Conservation (phyloP, 2,888 invertebrate genomes). For the Seladonia tumulorum region DNA sequence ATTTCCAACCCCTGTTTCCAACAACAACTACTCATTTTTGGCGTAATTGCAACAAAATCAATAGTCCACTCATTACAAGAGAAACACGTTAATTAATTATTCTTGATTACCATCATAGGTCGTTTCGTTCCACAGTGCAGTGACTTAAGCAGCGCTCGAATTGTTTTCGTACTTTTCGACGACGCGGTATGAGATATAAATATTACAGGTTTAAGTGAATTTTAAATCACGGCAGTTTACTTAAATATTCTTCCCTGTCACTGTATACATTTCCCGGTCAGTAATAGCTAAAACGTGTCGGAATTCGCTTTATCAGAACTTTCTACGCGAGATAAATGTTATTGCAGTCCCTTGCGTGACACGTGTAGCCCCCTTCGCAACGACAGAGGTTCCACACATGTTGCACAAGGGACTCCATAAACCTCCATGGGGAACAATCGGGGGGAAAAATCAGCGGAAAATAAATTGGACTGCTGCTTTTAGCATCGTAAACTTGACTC, state of each 20-base stretch:
- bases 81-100: too few species aligned
- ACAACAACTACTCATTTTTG: too few species aligned
- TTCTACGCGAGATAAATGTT: background rate
- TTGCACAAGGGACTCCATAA: background rate
- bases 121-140: too few species aligned
- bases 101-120: too few species aligned
- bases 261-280: background rate
- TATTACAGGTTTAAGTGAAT: background rate
- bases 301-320: background rate
- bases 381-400: slow-evolving; percentile 4
- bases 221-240: background rate
- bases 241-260: background rate
- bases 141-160: too few species aligned
- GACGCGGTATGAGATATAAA: background rate
- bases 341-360: slow-evolving; percentile 5
- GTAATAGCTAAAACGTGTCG: background rate
- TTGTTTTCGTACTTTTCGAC: too few species aligned
- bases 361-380: background rate
- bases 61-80: too few species aligned
- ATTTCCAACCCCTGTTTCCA: too few species aligned
- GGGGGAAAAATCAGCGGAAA: background rate
- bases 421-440: background rate
- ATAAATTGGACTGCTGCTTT: background rate
- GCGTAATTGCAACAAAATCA: too few species aligned
- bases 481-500: background rate